phyloP scores from a whole-genome alignment of 1,140 invertebrate genomes.

The Limonius californicus region DNA sequence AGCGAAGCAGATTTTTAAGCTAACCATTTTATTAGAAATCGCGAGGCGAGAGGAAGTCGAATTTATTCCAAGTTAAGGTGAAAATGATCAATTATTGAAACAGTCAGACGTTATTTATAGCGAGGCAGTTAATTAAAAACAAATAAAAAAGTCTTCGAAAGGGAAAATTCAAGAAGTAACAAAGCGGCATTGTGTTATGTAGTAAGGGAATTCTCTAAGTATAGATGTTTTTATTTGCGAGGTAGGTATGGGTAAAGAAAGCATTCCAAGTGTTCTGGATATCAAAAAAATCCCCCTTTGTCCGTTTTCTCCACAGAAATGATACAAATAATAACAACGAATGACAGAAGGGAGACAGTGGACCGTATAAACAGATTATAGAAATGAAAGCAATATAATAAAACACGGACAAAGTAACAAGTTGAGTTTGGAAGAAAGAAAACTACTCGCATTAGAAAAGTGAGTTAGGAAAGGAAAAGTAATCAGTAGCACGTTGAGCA shows the following conservation, averaged over 20 bases:
- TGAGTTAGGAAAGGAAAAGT: slow-evolving; percentile 20
- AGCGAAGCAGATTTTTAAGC: no score
- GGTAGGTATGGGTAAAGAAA: neutral
- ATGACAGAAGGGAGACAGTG: slow-evolving; percentile 9
- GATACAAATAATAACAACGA: slow-evolving; percentile 12
- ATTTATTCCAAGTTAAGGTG: no score
- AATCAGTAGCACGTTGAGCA: slow-evolving; percentile 20
- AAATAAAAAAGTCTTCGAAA: neutral
- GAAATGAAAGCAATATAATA: slow-evolving; percentile 17
- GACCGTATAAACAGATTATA: slow-evolving; percentile 11
- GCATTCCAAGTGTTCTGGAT: slow-evolving; percentile 6
- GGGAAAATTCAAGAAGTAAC: no score
- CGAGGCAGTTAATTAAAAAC: neutral
- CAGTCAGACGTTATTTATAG: no score
- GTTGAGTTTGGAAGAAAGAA: slow-evolving; percentile 18
- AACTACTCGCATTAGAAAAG: slow-evolving; percentile 19
- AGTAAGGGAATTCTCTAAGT: no score
- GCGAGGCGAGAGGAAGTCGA: no score
- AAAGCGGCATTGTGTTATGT: no score
- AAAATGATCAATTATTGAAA: no score
- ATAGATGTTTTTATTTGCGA: no score
- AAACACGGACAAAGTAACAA: slow-evolving; percentile 19
- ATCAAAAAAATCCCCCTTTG: slow-evolving; percentile 4
- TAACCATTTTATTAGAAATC: no score
- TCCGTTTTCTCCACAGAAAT: slow-evolving; percentile 3